Evolutionary conservation across 2,888 invertebrate species (phyloP).

Genomic region (Amorpha juglandis): DNA sequence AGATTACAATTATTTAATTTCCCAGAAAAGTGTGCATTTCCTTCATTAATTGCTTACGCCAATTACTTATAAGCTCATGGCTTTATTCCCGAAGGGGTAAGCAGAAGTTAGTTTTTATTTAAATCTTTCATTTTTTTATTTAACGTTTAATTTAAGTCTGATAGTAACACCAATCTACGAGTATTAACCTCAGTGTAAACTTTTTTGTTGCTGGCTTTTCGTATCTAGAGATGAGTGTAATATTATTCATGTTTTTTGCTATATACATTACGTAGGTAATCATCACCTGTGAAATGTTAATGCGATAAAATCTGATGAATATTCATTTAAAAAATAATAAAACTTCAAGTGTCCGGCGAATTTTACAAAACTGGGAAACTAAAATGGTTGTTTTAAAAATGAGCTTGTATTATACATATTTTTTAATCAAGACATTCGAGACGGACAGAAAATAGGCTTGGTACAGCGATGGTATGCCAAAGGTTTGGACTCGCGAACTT

Average conservation of each 20-base stretch:
- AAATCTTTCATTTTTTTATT: too few relatives aligned
- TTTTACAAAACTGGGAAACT: conserved; percentile 9
- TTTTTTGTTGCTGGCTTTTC: background rate
- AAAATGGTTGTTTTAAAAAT: conserved; percentile 1
- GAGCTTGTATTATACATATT: background rate
- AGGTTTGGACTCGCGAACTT: background rate
- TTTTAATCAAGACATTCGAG: conserved; percentile 15
- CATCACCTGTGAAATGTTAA: conserved; percentile 16
- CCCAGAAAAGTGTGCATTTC: too few relatives aligned
- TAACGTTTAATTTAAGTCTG: too few relatives aligned
- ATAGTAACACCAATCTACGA: too few relatives aligned
- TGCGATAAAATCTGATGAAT: conserved; percentile 17
- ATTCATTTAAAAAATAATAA: conserved; percentile 11
- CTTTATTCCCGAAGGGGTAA: too few relatives aligned
- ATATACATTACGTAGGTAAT: conserved; percentile 5
- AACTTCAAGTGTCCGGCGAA: background rate
- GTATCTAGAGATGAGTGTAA: background rate
- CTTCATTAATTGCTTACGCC: too few relatives aligned
- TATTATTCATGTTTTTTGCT: conserved; percentile 2
- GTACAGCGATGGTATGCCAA: background rate
- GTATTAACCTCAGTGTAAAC: too few relatives aligned
- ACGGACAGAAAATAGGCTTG: conserved; percentile 15
- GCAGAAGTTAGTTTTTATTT: too few relatives aligned
- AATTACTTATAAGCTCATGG: too few relatives aligned
- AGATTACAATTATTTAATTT: too few relatives aligned